Conservation (phyloP, 2,888 invertebrate genomes). For the Dilophus febrilis region DNA sequence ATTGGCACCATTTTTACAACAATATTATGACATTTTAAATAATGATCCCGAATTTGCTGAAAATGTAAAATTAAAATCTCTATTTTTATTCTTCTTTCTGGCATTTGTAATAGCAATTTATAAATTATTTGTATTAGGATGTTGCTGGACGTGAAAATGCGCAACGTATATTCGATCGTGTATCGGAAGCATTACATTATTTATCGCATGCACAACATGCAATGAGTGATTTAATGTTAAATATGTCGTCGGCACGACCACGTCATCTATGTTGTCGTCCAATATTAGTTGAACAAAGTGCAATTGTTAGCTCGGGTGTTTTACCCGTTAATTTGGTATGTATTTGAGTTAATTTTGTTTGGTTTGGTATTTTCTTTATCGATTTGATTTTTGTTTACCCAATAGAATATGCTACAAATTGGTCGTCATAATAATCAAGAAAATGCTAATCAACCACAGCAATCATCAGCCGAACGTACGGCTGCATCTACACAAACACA, state of each 20-base stretch:
- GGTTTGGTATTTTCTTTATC: neutral
- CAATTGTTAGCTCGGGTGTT: slow-evolving; percentile 24
- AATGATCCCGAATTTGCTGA: slow-evolving; percentile 38
- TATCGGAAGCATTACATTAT: slow-evolving; percentile 67
- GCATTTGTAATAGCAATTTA: neutral
- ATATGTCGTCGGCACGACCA: slow-evolving; percentile 48
- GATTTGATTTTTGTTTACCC: neutral
- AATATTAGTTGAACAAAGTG: slow-evolving; percentile 50
- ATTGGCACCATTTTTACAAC: slow-evolving; percentile 46
- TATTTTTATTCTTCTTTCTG: neutral
- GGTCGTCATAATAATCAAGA: neutral
- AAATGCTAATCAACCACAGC: neutral
- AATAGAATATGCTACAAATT: neutral
- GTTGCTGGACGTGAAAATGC: slow-evolving; percentile 33
- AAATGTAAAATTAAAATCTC: slow-evolving; percentile 14
- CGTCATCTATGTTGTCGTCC: slow-evolving; percentile 52
- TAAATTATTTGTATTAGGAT: slow-evolving; percentile 15
- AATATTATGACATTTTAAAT: slow-evolving; percentile 41
- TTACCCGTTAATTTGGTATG: neutral
- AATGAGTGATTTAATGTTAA: slow-evolving; percentile 68
- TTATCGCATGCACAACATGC: slow-evolving; percentile 80
- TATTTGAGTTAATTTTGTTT: neutral
- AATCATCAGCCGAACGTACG: slow-evolving; percentile 9
- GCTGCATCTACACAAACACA: slow-evolving; percentile 6
- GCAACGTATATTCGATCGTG: slow-evolving; percentile 53